These are phyloP conservation scores for Chorisops tibialis DNA, from an alignment of 2,888 invertebrate species.

Conservation along the genomic window DNA sequence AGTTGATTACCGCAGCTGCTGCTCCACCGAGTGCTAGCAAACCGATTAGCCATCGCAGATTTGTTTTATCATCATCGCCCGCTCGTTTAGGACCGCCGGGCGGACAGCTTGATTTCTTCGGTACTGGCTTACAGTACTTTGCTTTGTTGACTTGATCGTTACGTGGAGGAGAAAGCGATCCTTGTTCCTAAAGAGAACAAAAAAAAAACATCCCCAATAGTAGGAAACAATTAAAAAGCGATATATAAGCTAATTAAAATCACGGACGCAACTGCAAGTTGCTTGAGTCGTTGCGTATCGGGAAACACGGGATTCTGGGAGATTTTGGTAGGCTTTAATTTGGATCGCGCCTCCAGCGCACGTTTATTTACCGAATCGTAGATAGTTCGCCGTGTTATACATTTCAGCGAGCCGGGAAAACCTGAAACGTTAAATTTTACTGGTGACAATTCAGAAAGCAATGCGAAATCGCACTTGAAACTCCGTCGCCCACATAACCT, in stretches of 20 bases:
- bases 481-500: slow-evolving; percentile 11
- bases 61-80: background rate
- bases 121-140: slow-evolving; percentile 13
- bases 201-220: background rate
- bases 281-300: slow-evolving; percentile 1
- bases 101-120: background rate
- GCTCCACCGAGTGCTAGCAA: slow-evolving; percentile 16
- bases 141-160: background rate
- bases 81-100: background rate
- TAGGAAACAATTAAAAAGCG: background rate
- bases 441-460: background rate
- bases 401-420: slow-evolving; percentile 16
- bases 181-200: slow-evolving; percentile 4
- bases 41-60: slow-evolving; percentile 3
- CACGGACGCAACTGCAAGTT: slow-evolving; percentile 17
- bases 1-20: background rate
- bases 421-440: slow-evolving; percentile 7
- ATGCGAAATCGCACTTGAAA: background rate
- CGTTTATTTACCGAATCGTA: slow-evolving; percentile 45
- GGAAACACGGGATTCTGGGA: background rate
- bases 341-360: slow-evolving; percentile 45
- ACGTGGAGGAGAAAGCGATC: background rate
- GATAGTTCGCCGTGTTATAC: slow-evolving; percentile 7
- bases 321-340: slow-evolving; percentile 37
- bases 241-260: background rate